Conservation (phyloP, 2,888 invertebrate genomes). For the Macrosiphum euphorbiae region DNA sequence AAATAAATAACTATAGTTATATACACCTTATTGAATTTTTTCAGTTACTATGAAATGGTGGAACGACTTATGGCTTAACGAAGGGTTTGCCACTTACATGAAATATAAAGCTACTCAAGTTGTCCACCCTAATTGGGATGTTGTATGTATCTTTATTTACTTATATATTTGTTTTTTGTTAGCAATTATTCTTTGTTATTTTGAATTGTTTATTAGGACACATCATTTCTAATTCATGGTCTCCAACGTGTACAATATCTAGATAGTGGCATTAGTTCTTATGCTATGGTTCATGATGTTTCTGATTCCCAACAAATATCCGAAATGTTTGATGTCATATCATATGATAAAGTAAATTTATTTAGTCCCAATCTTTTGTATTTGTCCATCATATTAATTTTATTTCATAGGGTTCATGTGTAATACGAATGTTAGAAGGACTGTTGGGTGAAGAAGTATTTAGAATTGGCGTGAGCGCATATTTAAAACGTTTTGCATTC, state of each 20-base stretch:
- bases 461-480: constrained; percentile 78
- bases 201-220: constrained; percentile 74
- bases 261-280: constrained; percentile 86
- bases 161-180: neutral
- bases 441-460: constrained; percentile 82
- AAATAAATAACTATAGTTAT: no score
- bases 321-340: constrained; percentile 90
- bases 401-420: constrained; percentile 71
- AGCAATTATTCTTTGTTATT: neutral
- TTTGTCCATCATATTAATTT: constrained; percentile 44
- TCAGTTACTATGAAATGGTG: constrained; percentile 94
- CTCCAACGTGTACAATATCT: constrained; percentile 80
- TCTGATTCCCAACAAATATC: constrained; percentile 90
- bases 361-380: neutral
- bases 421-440: constrained; percentile 89
- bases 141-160: constrained; percentile 77
- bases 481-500: constrained; percentile 79
- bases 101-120: constrained; percentile 83
- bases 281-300: constrained; percentile 90
- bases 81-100: constrained; percentile 93
- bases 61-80: constrained; percentile 94
- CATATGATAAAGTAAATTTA: constrained; percentile 84
- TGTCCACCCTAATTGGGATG: constrained; percentile 83
- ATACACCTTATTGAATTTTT: constrained; percentile 66
- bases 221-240: constrained; percentile 82